Evolutionary conservation across 2,797 vertebrate genomes (phyloP), one percentile per base, ranked within the genome.

Genomic region (Carduelis carduelis): DNA sequence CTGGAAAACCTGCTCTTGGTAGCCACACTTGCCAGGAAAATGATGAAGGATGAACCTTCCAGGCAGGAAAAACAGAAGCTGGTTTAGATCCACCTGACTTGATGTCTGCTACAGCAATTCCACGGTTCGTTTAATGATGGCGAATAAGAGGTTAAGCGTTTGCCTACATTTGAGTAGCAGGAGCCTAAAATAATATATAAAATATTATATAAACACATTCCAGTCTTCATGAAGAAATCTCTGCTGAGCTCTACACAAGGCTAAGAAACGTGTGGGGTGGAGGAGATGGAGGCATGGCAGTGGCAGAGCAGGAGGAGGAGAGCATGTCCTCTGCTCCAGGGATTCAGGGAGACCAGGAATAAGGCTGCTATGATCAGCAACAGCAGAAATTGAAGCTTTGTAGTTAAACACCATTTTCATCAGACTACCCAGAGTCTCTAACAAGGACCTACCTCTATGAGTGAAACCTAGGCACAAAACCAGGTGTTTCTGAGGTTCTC

Each of bases 121-220:
- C 79, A 52, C 0, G 0, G 12, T 14, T 87, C 1, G 2, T 81
- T 9, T 35, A 41, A 61, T 2, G 41, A 60, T 14, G 76, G 89
- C 2, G 22, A 93, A 52, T 13, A 82, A 92, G 64, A 91, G 76
- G 84, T 92, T 95, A 95, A 88, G 46, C 6, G 1, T 59, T 80
- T 69, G 76, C 76, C 87, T 71, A 52, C 24, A 4, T 30, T 32
- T 71, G 46, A 78, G 84, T 59, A 95, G 89, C 74, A 91, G 83
- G 14, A 95, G 89, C 92, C 92, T 94, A 91, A 95, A 96, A 91
- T 87, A 89, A 89, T 91, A 89, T 39, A 90, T 77, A 83, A 89
- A 92, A 68, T 78, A 83, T 57, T 80, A 68, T n/a, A 95, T 57
- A 83, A 96, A 76, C 65, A 91, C 87, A 83, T 91, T 94, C 85